Base-by-base conservation (phyloP, 2,888 invertebrate species). In the Chironomus tentans region DNA sequence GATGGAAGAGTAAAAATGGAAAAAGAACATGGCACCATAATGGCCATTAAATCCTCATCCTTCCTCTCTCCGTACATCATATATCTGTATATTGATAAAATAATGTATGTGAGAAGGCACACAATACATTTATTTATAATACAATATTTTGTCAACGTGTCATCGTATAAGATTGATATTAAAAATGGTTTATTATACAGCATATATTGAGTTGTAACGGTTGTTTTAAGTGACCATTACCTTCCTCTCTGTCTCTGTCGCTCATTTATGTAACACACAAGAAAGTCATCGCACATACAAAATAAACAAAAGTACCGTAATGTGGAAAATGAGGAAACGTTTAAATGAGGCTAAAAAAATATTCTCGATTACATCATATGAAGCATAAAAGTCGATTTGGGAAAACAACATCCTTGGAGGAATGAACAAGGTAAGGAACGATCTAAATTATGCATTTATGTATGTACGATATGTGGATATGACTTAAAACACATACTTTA, bases 101-200 rank as follows among this genome's bases (percentile, higher is more conserved):
- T 18, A 15, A 61, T 61, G 15, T 61, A 18, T 61, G 61, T 61
- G 61, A 61, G 15, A 61, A 61, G 38, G 38, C 38, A 38, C 21
- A 69, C 18, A 69, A 69, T 70, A 70, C 48, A 56, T 56, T 38
- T 38, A 38, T 38, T 24, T 21, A 65, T 65, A 65, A 28, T 68
- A 68, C n/a, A 62, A 61, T 73, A 69, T 76, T 76, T 76, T 76
- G 76, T 68, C 76, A 69, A 69, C 76, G 69, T 76, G 76, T 76
- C 76, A 76, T 76, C 76, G 18, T 68, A 48, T 56, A 48, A 69
- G 68, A 76, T 76, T 74, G 74, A 74, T 74, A 74, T 74, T 68
- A 47, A 68, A 74, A 74, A 74, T 68, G 47, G 21, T 24, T 65
- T 61, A 56, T 72, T 72, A 61, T 50, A 38, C 15, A 18, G 6